Evolutionary conservation across 2,797 vertebrate species (phyloP).

Genomic region (Periparus ater): DNA sequence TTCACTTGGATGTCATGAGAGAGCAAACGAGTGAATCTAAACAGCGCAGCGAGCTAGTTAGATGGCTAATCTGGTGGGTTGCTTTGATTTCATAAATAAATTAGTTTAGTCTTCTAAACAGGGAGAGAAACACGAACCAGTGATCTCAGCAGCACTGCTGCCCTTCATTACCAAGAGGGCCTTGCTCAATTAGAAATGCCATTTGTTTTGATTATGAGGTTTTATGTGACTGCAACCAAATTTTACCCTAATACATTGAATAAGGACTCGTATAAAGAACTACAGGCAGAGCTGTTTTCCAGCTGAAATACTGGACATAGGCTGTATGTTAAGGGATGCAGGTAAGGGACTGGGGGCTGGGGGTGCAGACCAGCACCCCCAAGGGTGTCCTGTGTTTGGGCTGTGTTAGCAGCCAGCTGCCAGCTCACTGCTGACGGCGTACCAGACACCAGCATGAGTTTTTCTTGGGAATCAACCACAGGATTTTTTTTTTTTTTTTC

Average conservation of each 20-base stretch:
- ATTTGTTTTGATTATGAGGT: slow-evolving; percentile 34
- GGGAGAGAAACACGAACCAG: slow-evolving; percentile 11
- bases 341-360: background rate
- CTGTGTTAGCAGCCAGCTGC: background rate
- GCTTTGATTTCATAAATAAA: slow-evolving; percentile 70
- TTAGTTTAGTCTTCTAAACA: slow-evolving; percentile 30
- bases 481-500: background rate
- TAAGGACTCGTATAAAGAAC: background rate
- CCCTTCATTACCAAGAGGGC: slow-evolving; percentile 5
- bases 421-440: fast-evolving
- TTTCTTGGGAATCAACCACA: background rate
- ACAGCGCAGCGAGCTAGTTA: slow-evolving; percentile 56
- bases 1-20: slow-evolving; percentile 70
- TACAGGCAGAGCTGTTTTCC: background rate
- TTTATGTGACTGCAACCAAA: slow-evolving; percentile 14
- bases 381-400: background rate
- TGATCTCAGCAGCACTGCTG: slow-evolving; percentile 37
- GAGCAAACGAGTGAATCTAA: slow-evolving; percentile 66
- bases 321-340: background rate
- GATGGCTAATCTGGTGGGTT: slow-evolving; percentile 63
- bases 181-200: slow-evolving; percentile 42
- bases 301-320: background rate
- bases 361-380: background rate
- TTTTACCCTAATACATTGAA: background rate
- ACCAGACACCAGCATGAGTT: background rate